Evolutionary conservation across 2,888 invertebrate genomes (phyloP).

Genomic region (Dilophus febrilis): DNA sequence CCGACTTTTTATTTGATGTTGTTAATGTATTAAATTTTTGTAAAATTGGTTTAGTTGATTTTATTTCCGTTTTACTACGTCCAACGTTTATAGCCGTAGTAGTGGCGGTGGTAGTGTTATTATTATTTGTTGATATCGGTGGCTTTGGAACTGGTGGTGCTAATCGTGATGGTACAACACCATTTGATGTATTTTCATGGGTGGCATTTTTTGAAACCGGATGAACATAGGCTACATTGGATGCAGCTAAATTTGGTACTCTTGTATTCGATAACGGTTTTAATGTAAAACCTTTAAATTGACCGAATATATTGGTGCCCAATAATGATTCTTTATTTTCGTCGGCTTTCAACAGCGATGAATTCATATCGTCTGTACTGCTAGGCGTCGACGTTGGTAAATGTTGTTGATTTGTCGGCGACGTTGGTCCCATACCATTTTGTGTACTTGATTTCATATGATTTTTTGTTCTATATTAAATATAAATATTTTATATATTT

Average conservation of each 20-base stretch:
- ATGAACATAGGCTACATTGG: slow-evolving; percentile 38
- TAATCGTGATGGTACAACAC: slow-evolving; percentile 33
- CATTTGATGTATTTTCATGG: slow-evolving; percentile 16
- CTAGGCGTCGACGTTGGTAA: slow-evolving; percentile 36
- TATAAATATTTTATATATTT: too few species aligned
- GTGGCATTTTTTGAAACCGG: slow-evolving; percentile 19
- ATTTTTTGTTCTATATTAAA: too few species aligned
- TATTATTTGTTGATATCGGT: slow-evolving; percentile 18
- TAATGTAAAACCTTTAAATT: slow-evolving; percentile 72
- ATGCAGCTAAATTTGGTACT: slow-evolving; percentile 19
- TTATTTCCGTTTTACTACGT: neutral
- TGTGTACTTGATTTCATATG: too few species aligned
- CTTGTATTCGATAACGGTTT: slow-evolving; percentile 24
- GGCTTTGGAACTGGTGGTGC: slow-evolving; percentile 51
- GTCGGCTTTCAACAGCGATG: slow-evolving; percentile 41
- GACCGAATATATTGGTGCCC: slow-evolving; percentile 56
- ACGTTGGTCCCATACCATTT: slow-evolving; percentile 9
- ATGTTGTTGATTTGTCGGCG: slow-evolving; percentile 21
- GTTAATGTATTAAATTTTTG: slow-evolving; percentile 16
- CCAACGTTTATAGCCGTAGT: slow-evolving; percentile 22
- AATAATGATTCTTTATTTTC: slow-evolving; percentile 25
- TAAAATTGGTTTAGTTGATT: slow-evolving; percentile 7
- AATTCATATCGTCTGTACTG: slow-evolving; percentile 53
- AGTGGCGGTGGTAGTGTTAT: slow-evolving; percentile 51
- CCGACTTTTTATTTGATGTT: slow-evolving; percentile 4